These are phyloP conservation scores for Heterochromis multidens DNA, from an alignment of 2,113 vertebrate species.

Conservation along the genomic window DNA sequence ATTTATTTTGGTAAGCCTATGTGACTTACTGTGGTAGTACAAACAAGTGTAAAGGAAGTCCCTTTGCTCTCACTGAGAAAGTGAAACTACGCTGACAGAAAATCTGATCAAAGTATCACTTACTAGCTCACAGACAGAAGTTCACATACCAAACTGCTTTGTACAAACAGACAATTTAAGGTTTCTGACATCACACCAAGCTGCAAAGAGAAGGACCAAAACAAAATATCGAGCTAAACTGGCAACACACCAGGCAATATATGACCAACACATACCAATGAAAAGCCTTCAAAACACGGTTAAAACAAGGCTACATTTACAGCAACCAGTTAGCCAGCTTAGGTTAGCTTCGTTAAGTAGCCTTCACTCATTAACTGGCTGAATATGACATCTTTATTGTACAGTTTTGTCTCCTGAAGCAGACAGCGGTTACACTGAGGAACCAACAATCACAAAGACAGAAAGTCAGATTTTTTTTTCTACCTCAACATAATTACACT, in stretches of 20 bases:
- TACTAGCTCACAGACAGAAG: neutral
- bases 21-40: neutral
- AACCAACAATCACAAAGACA: neutral
- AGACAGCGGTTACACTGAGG: neutral
- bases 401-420: neutral
- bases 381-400: neutral
- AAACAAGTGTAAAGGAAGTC: neutral
- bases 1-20: neutral
- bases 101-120: too few relatives aligned
- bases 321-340: neutral
- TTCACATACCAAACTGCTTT: neutral
- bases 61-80: neutral
- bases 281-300: neutral
- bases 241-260: neutral
- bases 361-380: neutral
- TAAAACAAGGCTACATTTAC: neutral
- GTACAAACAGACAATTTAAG: neutral
- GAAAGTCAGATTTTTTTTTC: neutral
- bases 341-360: neutral
- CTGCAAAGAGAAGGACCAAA: neutral
- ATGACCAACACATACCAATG: neutral
- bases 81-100: neutral
- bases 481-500: constrained; percentile 24
- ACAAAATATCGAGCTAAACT: neutral
- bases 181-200: neutral